A percentile compares a stretch with the other conserved stretches of the same genome.
These are phyloP conservation scores for Myotis davidii DNA, from an alignment of 2,113 vertebrate genomes.

Conservation along the genomic window DNA sequence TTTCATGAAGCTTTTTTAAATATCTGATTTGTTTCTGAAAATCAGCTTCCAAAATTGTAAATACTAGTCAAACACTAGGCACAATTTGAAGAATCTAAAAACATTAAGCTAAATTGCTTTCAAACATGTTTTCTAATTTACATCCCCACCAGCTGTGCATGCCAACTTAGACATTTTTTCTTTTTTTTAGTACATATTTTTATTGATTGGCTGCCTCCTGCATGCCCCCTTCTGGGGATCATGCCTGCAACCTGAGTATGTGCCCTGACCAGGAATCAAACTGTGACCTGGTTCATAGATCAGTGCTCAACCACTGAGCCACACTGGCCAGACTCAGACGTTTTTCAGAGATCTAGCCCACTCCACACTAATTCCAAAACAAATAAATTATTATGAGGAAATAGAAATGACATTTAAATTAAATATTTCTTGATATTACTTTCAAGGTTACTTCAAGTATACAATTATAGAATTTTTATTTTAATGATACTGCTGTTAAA, in stretches of 20 bases:
- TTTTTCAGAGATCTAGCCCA: background rate
- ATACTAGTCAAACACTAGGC: background rate
- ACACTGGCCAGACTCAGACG: background rate
- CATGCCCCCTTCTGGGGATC: too few species aligned
- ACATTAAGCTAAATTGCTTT: constrained; percentile 2
- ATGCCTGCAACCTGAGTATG: too few species aligned
- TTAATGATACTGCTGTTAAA: background rate
- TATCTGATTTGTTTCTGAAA: background rate
- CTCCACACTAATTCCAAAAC: constrained; percentile 27
- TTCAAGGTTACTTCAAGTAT: constrained; percentile 33
- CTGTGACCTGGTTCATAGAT: too few species aligned
- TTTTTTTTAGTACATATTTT: too few species aligned
- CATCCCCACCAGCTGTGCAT: background rate
- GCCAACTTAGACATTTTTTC: background rate
- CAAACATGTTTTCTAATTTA: constrained; percentile 21
- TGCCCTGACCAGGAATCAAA: too few species aligned
- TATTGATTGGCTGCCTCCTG: too few species aligned
- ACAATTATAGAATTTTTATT: background rate
- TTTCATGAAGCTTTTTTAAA: background rate
- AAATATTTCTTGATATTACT: background rate
- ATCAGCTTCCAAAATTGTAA: constrained; percentile 18
- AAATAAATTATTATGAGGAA: constrained; percentile 32
- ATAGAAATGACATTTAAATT: background rate
- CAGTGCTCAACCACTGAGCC: too few species aligned
- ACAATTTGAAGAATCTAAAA: constrained; percentile 7